Base-by-base conservation (phyloP, 1,140 invertebrate species). In the Papilio glaucus region DNA sequence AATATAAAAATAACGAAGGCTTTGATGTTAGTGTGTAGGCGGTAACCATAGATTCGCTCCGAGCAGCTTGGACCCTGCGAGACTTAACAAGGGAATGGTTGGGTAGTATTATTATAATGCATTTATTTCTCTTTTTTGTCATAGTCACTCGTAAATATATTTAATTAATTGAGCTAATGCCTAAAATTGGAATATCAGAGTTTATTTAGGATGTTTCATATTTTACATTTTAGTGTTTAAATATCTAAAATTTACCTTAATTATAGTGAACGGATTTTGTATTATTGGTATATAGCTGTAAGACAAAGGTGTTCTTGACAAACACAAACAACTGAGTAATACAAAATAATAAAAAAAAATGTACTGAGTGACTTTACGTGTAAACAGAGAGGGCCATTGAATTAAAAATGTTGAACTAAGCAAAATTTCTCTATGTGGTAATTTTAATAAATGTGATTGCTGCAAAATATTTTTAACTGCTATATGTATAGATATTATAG, bases 151-250 rank as follows among this genome's bases (percentile, higher is more conserved):
- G 85, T 90, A 83, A 89, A 89, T 91, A 90, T 90, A 91, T 91
- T 89, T 91, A 89, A 89, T 88, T 88, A 90, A 91, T 91, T 88
- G 87, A 90, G 86, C 88, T 90, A 91, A 92, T 86, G 90, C 88
- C 89, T 91, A 93, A 88, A 91, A 89, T 91, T 93, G 89, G 89
- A 90, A 91, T 93, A 93, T 93, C 90, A 91, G 90, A 93, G 88
- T 93, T 93, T 93, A 93, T 93, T 93, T 93, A 93, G 89, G 89
- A 93, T 90, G 90, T 93, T 91, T 91, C 84, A 91, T 93, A 91
- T 90, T 91, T 90, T 92, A 92, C 90, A 91, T 91, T 91, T 91
- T 93, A 91, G 89, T 88, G 85, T 89, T 91, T 91, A 91, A 92
- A 90, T 91, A 91, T 90, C 90, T 91, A 91, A 92, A 92, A 92